Percentiles rank a stretch among this genome's conserved stretches.
Conservation (phyloP, 2,797 vertebrate genomes). For the Sardinella longiceps region DNA sequence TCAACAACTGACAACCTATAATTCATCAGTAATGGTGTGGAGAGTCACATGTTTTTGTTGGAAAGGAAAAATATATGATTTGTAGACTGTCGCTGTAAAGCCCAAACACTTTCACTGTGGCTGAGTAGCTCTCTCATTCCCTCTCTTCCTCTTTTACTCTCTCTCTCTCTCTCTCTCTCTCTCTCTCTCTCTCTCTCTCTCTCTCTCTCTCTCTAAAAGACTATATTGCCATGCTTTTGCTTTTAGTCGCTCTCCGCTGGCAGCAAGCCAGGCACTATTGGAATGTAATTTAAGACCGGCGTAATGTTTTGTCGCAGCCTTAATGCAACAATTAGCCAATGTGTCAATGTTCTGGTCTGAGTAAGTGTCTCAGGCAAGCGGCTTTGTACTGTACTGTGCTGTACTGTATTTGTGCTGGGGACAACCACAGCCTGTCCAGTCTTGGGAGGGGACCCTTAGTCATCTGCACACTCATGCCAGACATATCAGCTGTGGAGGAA, state of each 20-base stretch:
- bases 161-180: background rate
- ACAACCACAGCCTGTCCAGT: conserved; percentile 22
- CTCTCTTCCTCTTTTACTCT: background rate
- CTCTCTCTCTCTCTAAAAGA: conserved; percentile 5
- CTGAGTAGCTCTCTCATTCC: conserved; percentile 26
- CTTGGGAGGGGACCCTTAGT: conserved; percentile 23
- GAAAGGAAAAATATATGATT: background rate
- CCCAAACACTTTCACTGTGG: conserved; percentile 18
- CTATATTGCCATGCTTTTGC: conserved; percentile 41
- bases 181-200: background rate
- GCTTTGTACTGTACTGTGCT: conserved; percentile 11
- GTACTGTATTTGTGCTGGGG: conserved; percentile 19
- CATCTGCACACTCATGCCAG: conserved; percentile 12
- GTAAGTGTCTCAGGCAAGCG: conserved; percentile 1
- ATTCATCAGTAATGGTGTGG: background rate
- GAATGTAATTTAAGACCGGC: conserved; percentile 70
- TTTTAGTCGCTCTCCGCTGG: conserved; percentile 46
- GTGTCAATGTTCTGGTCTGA: conserved; percentile 43
- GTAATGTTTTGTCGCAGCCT: conserved; percentile 68
- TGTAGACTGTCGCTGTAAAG: conserved; percentile 10
- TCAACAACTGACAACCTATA: background rate
- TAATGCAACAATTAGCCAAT: conserved; percentile 73
- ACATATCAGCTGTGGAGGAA: conserved; percentile 6
- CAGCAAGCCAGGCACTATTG: conserved; percentile 52
- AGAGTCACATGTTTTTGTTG: background rate